phyloP scores from a whole-genome alignment of 1,140 invertebrate species.

The Drosophila tani region DNA sequence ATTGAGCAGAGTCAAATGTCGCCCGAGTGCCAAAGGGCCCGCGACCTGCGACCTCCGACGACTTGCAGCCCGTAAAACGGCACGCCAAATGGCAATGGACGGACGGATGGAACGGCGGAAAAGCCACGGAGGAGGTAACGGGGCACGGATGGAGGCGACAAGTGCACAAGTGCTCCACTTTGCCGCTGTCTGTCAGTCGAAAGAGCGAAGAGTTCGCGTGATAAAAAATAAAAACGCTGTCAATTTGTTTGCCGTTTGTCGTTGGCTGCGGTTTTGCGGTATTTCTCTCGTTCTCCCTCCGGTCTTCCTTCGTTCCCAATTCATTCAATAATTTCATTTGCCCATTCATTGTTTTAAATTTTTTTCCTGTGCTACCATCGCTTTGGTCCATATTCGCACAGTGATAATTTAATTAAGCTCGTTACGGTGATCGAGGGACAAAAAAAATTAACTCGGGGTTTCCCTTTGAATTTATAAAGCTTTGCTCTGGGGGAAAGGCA shows the following conservation, averaged over 20 bases:
- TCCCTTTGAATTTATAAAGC: constrained; percentile 11
- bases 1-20: constrained; percentile 78
- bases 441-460: neutral
- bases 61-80: constrained; percentile 11
- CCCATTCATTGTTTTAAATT: constrained; percentile 69
- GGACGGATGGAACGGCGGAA: constrained; percentile 7
- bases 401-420: constrained; percentile 76
- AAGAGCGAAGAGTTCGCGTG: constrained; percentile 62
- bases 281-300: constrained; percentile 15
- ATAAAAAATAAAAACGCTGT: constrained; percentile 52
- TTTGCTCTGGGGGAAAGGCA: neutral
- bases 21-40: constrained; percentile 54
- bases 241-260: constrained; percentile 73
- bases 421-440: constrained; percentile 16
- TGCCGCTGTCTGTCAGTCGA: constrained; percentile 48
- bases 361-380: constrained; percentile 16
- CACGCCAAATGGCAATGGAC: constrained; percentile 47
- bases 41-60: constrained; percentile 31
- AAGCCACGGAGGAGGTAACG: neutral
- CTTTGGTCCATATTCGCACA: constrained; percentile 53
- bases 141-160: constrained; percentile 26
- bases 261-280: constrained; percentile 59
- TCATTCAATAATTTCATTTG: constrained; percentile 80
- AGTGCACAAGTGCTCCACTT: constrained; percentile 65
- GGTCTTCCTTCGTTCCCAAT: constrained; percentile 53